Evolutionary conservation across 2,888 invertebrate species (phyloP).

Genomic region (Pseudoips prasinana): DNA sequence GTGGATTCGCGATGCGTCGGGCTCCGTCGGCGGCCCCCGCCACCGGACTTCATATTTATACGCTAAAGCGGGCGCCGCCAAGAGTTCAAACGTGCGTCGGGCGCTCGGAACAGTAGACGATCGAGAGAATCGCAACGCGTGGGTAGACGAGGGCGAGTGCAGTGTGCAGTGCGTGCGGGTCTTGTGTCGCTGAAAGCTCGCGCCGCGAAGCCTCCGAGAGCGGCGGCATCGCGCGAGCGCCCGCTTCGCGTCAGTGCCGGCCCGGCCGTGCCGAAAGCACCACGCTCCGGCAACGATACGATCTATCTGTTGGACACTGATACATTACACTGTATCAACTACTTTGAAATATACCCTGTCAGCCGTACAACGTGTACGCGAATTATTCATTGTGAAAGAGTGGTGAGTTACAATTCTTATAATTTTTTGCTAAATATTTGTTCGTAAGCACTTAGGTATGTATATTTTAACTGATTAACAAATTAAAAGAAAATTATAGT

Average conservation of each 20-base stretch:
- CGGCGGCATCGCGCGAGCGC: conserved; percentile 51
- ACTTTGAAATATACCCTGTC: conserved; percentile 44
- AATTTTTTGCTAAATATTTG: conserved; percentile 8
- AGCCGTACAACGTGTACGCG: conserved; percentile 53
- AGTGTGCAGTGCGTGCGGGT: conserved; percentile 80
- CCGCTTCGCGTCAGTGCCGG: conserved; percentile 78
- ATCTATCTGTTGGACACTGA: conserved; percentile 61
- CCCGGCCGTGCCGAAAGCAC: conserved; percentile 78
- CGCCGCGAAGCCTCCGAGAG: conserved; percentile 74
- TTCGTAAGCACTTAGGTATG: background rate
- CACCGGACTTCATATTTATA: conserved; percentile 80
- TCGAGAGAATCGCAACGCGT: conserved; percentile 76
- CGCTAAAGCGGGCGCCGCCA: conserved; percentile 75
- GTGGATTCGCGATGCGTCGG: conserved; percentile 76
- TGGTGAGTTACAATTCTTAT: conserved; percentile 56
- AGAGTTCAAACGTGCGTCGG: conserved; percentile 80
- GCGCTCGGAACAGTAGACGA: conserved; percentile 79
- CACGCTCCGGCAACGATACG: conserved; percentile 63
- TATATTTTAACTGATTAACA: background rate
- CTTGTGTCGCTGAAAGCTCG: conserved; percentile 79
- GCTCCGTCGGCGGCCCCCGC: conserved; percentile 74
- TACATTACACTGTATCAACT: conserved; percentile 48
- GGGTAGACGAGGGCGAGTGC: conserved; percentile 78
- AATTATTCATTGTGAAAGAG: conserved; percentile 53
- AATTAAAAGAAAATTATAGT: background rate